Conservation (phyloP, 2,888 invertebrate genomes). For the Adineta ricciae region DNA sequence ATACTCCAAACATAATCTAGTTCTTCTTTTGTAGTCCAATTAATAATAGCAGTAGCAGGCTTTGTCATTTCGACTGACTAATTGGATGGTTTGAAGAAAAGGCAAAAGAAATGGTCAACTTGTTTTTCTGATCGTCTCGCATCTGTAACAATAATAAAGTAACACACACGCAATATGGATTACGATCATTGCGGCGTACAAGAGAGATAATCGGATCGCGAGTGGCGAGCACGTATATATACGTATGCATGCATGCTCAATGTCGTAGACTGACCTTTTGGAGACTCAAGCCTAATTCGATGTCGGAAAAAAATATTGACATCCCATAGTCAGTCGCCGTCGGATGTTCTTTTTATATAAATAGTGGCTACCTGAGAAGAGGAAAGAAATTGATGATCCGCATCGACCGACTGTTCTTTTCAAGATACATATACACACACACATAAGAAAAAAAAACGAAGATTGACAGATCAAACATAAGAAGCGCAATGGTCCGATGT, state of each 20-base stretch:
- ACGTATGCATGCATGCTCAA: background rate
- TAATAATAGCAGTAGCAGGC: background rate
- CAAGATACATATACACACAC: background rate
- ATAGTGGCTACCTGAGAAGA: background rate
- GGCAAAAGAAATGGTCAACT: background rate
- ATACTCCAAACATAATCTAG: background rate
- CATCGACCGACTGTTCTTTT: background rate
- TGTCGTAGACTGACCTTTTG: slow-evolving; percentile 1
- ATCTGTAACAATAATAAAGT: slow-evolving; percentile 4
- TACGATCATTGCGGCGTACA: background rate
- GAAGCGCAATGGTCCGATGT: background rate
- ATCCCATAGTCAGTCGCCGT: background rate
- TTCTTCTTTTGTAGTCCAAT: background rate
- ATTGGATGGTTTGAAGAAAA: background rate
- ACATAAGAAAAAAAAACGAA: background rate
- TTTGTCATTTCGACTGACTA: background rate
- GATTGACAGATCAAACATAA: slow-evolving; percentile 5
- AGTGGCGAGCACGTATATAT: background rate
- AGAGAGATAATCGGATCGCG: background rate
- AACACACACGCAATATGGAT: slow-evolving; percentile 5
- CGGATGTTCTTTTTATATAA: background rate
- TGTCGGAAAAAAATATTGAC: background rate
- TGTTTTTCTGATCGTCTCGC: background rate
- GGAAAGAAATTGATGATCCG: background rate
- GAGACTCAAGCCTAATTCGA: background rate